Evolutionary conservation across 2,888 invertebrate species (phyloP), one percentile per base, ranked within the genome.

Genomic region (Andrena fulva): DNA sequence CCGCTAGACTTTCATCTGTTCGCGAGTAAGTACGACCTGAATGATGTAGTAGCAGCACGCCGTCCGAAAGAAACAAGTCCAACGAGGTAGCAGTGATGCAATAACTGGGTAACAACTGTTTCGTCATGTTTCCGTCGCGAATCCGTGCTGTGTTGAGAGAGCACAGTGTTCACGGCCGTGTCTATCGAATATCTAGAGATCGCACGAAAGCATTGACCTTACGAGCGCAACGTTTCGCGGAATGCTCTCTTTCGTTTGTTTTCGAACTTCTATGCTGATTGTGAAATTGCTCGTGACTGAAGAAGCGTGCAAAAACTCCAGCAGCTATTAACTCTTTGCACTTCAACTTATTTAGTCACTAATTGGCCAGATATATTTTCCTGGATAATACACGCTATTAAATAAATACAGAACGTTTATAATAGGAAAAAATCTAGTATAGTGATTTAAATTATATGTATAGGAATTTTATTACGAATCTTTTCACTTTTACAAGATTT

Each of bases 1-100:
- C 27, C 8, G 56, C 52, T 20, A 20, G 54, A 80, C 77, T 77
- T 81, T 83, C 70, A 2, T 81, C 77, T 67, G 56, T 67, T 69
- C 50, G 1, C 35, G 12, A 56, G 54, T 54, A 54, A 20, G 20
- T 42, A 54, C 33, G 60, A 48, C 54, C 74, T 59, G 59, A 64
- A 76, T 66, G 72, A 79, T 73, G 71, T 69, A 70, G 69, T 72
- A 56, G 84, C 29, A 66, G 69, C 70, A 27, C 16, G 60, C 72
- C 50, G 29, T 64, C 48, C 67, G 63, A 80, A 68, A 86, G 73
- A 64, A 83, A 80, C 83, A 72, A 83, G 67, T 67, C 82, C 73
- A 74, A 79, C 83, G 74, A 80, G 85, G 85, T 83, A 85, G 76
- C 77, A 80, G 76, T 86, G 86, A 86, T 75, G 86, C 80, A 83